Evolutionary conservation across 1,140 invertebrate species (phyloP).

Genomic region (Lerema accius): DNA sequence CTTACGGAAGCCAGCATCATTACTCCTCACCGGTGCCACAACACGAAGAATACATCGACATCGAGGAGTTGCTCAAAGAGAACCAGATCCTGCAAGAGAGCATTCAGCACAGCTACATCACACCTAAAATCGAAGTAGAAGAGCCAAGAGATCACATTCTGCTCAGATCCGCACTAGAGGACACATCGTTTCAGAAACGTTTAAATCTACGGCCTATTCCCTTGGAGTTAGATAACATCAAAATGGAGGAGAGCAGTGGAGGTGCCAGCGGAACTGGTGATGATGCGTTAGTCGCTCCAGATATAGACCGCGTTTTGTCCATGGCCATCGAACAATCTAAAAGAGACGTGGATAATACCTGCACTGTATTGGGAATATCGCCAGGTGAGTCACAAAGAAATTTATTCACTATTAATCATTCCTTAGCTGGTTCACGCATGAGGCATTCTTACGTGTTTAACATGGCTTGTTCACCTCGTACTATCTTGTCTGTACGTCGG

Average conservation of each 20-base stretch:
- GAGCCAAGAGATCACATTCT: slow-evolving; percentile 88
- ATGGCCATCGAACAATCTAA: slow-evolving; percentile 93
- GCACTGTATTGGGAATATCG: slow-evolving; percentile 92
- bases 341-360: slow-evolving; percentile 92
- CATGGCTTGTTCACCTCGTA: slow-evolving; percentile 29
- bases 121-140: slow-evolving; percentile 76
- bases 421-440: slow-evolving; percentile 16
- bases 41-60: slow-evolving; percentile 81
- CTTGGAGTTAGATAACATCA: slow-evolving; percentile 76
- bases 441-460: slow-evolving; percentile 39
- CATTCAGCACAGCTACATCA: slow-evolving; percentile 68
- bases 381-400: slow-evolving; percentile 86
- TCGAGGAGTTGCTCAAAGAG: slow-evolving; percentile 81
- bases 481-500: slow-evolving; percentile 39
- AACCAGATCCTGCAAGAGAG: slow-evolving; percentile 81
- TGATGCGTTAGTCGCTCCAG: slow-evolving; percentile 86
- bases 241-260: slow-evolving; percentile 84
- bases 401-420: slow-evolving; percentile 30
- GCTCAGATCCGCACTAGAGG: slow-evolving; percentile 90
- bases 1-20: slow-evolving; percentile 73
- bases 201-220: slow-evolving; percentile 90
- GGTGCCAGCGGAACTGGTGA: slow-evolving; percentile 60
- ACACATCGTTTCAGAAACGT: slow-evolving; percentile 92
- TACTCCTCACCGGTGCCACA: slow-evolving; percentile 83
- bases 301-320: slow-evolving; percentile 92